Evolutionary conservation across 1,140 invertebrate genomes (phyloP).

Genomic region (Zaprionus capensis): DNA sequence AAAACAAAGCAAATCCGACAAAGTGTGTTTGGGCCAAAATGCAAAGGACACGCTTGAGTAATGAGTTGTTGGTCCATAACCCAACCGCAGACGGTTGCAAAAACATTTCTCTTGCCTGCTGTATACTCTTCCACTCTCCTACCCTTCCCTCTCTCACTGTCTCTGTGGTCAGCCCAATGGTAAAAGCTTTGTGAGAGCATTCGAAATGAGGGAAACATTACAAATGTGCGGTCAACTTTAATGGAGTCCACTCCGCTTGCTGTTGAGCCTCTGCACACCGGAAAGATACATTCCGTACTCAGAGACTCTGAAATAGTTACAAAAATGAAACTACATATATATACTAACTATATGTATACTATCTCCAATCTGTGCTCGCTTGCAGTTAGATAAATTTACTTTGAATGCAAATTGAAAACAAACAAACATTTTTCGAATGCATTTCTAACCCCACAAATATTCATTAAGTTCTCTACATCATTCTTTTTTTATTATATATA

Average conservation of each 20-base stretch:
- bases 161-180: conserved; percentile 2
- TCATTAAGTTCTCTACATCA: neutral
- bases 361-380: conserved; percentile 29
- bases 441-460: conserved; percentile 23
- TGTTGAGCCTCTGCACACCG: neutral
- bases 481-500: conserved; percentile 30
- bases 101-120: conserved; percentile 23
- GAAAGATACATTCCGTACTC: conserved; percentile 2
- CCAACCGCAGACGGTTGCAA: conserved; percentile 56
- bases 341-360: neutral
- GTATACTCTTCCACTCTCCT: neutral
- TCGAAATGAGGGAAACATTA: conserved; percentile 55
- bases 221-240: conserved; percentile 54
- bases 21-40: conserved; percentile 27
- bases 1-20: conserved; percentile 41
- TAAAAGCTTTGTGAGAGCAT: conserved; percentile 21
- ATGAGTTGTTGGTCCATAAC: conserved; percentile 47
- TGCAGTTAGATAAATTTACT: conserved; percentile 52
- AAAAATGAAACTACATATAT: neutral
- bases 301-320: neutral
- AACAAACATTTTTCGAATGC: conserved; percentile 60
- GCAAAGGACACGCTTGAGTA: conserved; percentile 41
- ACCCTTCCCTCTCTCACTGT: neutral
- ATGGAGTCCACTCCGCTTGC: conserved; percentile 29
- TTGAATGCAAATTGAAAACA: conserved; percentile 67